Percentiles rank a stretch among this genome's conserved stretches.
phyloP scores from a whole-genome alignment of 2,113 vertebrate species.

The Leptobrachium ailaonicum region DNA sequence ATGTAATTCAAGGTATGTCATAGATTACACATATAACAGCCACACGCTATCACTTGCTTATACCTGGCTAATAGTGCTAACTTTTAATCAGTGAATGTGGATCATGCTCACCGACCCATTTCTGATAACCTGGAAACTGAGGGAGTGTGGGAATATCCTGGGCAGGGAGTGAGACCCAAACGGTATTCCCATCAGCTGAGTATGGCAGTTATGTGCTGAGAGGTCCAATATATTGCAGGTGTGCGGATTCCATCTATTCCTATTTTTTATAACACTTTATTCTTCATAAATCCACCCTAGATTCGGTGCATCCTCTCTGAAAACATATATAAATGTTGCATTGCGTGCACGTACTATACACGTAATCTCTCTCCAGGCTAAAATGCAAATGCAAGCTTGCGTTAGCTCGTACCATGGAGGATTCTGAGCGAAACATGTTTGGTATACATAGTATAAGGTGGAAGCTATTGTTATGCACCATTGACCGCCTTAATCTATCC shows the following conservation, averaged over 20 bases:
- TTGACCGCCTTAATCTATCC: no score
- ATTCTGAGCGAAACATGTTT: no score
- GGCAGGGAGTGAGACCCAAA: neutral
- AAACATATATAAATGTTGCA: no score
- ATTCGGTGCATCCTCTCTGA: no score
- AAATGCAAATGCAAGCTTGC: no score
- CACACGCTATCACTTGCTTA: neutral
- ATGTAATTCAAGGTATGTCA: conserved; percentile 25
- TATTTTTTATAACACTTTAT: no score
- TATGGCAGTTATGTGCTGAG: neutral
- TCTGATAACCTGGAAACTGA: conserved; percentile 12
- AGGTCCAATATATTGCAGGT: conserved; percentile 10
- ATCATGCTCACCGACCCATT: neutral
- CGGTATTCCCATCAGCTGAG: neutral
- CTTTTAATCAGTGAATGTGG: neutral
- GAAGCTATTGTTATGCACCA: no score
- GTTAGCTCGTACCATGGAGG: no score
- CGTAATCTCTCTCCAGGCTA: no score
- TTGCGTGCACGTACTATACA: no score
- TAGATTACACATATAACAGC: neutral
- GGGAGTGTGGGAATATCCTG: neutral
- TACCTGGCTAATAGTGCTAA: neutral
- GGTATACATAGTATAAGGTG: no score
- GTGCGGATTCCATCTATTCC: neutral
- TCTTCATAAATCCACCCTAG: no score